Evolutionary conservation across 2,113 vertebrate species (phyloP), one percentile per base, ranked within the genome.

Genomic region (Oryzias curvinotus): DNA sequence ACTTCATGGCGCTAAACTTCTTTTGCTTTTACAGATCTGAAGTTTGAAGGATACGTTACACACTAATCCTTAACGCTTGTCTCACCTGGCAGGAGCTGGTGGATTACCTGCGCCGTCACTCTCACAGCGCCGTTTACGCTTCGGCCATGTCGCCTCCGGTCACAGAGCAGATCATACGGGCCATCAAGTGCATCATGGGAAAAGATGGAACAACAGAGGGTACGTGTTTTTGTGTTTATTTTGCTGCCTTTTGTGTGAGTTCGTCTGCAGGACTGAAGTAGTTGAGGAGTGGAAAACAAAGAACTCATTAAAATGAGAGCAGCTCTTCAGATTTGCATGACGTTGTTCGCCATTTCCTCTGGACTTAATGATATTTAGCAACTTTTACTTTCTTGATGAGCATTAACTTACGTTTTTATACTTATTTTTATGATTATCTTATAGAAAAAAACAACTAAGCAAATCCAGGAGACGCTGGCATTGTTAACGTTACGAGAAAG

Each of bases 171-270:
- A 89, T 96, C 89, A 91, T 95, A 83, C 91, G 93, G 21, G 91
- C 92, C 1, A 90, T 98, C 80, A 96, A 93, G 78, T 87, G 94
- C 63, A 87, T 96, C 85, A 96, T 94, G 93, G 94, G 94, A 87
- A 72, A 89, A 54, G 94, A 97, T 0, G 94, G 94, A 17, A 92
- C 86, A 62, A 89, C 82, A 1, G 83, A 94, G 86, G 96, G 96
- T 97, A 91, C 94, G 93, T 58, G 56, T n/a, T 62, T 7, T 36
- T 3, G 1, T 18, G 57, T 52, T 21, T 23, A 36, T 51, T 6
- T 54, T 8, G 3, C 15, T 52, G 13, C 8, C 23, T 13, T 36
- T 36, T 36, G 36, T 36, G 36, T 12, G 12, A 36, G 8, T 36
- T 36, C 8, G 36, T 36, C 36, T 28, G 26, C 26, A 28, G 26